Base-by-base conservation (phyloP, 2,888 invertebrate species). In the Drosophila tripunctata region DNA sequence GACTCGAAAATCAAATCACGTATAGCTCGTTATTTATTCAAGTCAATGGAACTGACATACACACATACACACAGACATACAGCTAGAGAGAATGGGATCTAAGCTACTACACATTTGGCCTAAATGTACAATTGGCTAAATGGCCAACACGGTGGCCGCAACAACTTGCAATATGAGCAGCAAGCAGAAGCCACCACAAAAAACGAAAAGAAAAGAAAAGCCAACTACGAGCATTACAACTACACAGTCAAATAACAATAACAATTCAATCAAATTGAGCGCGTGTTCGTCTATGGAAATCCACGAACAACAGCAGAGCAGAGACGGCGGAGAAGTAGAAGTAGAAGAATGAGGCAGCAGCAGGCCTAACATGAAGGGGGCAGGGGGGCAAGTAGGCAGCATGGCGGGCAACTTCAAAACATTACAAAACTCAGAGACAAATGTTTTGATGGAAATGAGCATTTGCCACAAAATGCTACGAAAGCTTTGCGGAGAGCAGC, bases 241-340 rank as follows among this genome's bases (percentile, higher is more conserved):
- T 56, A 54, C 65, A 67, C 65, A 67, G 67, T 58, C 74, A 50
- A 80, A 64, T 76, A 58, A 68, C 80, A 83, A 80, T 83, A 80
- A 83, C 80, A 83, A 78, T 80, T 80, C 80, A 80, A 83, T 80
- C 84, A 78, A 80, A 83, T 83, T 66, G 78, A 64, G 72, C 58
- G 70, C 74, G 63, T 63, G 56, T 61, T 66, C 67, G 38, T 67
- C 57, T 73, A 70, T 73, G 78, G 66, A 80, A 80, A 75, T 83
- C 66, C 61, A 66, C 65, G 56, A 71, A 68, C 68, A 66, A 47
- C 75, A 63, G 60, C 40, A 44, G 55, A 41, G 3, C 30, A 21
- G 24, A 4, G 14, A 12, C 6, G 4, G 2, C 17, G 7, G 4
- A 8, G 2, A 0, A 35, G 6, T 4, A 21, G 7, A 2, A 24